phyloP scores from a whole-genome alignment of 2,113 vertebrate genomes.

The Thamnaconus septentrionalis region DNA sequence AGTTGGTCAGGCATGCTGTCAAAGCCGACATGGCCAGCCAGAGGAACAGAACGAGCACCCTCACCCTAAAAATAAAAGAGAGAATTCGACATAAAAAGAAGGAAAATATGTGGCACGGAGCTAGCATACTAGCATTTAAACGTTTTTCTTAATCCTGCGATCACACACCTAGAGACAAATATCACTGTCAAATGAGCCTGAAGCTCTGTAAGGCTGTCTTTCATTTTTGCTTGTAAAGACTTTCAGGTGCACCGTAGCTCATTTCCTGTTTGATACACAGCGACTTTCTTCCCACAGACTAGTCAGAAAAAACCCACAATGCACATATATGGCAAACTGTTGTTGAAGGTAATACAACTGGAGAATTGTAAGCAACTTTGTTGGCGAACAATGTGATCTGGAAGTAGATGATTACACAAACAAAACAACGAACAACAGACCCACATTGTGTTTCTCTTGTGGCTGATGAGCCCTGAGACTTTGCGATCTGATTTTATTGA shows the following conservation, averaged over 20 bases:
- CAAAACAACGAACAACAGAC: neutral
- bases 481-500: no score
- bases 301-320: slow-evolving; percentile 65
- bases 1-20: slow-evolving; percentile 99
- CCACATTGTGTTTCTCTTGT: no score
- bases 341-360: neutral
- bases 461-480: no score
- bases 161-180: neutral
- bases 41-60: slow-evolving; percentile 88
- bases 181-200: neutral
- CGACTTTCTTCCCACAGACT: slow-evolving; percentile 30
- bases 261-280: slow-evolving; percentile 75
- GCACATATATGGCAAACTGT: slow-evolving; percentile 45
- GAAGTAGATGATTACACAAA: neutral
- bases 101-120: neutral
- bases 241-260: slow-evolving; percentile 34
- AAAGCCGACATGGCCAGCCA: slow-evolving; percentile 96
- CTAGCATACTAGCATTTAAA: no score
- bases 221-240: neutral
- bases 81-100: slow-evolving; percentile 4
- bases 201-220: neutral
- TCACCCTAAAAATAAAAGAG: slow-evolving; percentile 80
- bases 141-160: neutral
- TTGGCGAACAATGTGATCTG: no score
- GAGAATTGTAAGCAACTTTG: no score